Percentiles rank a stretch among this genome's conserved stretches.
phyloP scores from a whole-genome alignment of 2,888 invertebrate genomes.

The Bugula neritina region DNA sequence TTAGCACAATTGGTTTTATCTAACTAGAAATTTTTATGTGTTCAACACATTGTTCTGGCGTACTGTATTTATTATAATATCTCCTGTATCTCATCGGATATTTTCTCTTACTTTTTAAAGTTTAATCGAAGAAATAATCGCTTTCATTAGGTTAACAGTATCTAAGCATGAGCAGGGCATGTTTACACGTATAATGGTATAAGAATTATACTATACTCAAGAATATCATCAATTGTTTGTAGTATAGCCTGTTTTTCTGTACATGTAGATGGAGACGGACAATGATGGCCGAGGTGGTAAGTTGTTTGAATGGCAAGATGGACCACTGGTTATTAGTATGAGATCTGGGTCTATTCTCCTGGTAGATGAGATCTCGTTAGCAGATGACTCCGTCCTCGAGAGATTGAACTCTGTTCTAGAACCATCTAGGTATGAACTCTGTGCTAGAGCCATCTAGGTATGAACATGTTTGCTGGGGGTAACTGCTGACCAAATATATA shows the following conservation, averaged over 20 bases:
- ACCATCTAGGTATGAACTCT: constrained; percentile 70
- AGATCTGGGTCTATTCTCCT: constrained; percentile 77
- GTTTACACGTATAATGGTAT: too few relatives aligned
- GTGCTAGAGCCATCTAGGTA: constrained; percentile 74
- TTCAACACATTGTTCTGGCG: too few relatives aligned
- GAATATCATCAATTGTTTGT: neutral
- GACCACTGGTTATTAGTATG: constrained; percentile 89
- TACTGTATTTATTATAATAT: too few relatives aligned
- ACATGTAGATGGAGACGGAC: neutral
- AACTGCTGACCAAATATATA: too few relatives aligned
- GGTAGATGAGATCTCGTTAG: constrained; percentile 96
- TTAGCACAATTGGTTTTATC: too few relatives aligned
- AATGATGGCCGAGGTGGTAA: constrained; percentile 28
- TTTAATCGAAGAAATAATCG: too few relatives aligned
- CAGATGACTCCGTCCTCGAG: constrained; percentile 95
- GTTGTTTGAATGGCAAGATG: constrained; percentile 96
- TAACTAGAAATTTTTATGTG: too few relatives aligned
- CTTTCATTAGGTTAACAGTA: too few relatives aligned
- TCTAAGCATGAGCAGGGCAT: too few relatives aligned
- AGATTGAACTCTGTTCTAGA: constrained; percentile 90
- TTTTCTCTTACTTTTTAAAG: too few relatives aligned
- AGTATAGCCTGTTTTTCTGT: neutral
- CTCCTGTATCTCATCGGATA: too few relatives aligned
- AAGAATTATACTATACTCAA: neutral
- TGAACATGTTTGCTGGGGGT: constrained; percentile 55